A percentile compares a stretch with the other conserved stretches of the same genome.
Conservation (phyloP, 1,140 invertebrate species). For the Arctopsyche grandis region DNA sequence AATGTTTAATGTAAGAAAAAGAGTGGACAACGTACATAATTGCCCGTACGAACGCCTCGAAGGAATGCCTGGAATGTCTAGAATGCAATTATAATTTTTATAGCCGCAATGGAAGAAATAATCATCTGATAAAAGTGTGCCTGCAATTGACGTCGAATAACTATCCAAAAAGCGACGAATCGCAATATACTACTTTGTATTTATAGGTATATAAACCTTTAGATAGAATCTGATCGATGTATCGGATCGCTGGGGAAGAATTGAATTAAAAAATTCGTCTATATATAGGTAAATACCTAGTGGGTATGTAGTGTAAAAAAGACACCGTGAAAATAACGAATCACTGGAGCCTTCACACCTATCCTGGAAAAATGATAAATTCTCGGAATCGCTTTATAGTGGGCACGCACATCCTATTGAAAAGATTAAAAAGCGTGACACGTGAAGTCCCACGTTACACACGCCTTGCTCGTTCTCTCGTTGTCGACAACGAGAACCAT, state of each 20-base stretch:
- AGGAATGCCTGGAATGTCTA: conserved; percentile 8
- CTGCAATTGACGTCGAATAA: conserved; percentile 5
- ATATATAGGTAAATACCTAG: too few relatives aligned
- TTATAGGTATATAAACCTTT: too few relatives aligned
- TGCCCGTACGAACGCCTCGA: neutral
- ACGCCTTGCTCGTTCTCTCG: neutral
- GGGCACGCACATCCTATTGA: conserved; percentile 40
- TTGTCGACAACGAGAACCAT: neutral
- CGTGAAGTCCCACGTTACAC: conserved; percentile 32
- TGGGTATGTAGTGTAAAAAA: conserved; percentile 3
- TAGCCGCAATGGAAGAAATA: conserved; percentile 13
- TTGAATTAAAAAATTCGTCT: neutral
- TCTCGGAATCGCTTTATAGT: conserved; percentile 38
- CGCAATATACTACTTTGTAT: too few relatives aligned
- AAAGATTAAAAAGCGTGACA: conserved; percentile 43
- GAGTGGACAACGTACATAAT: conserved; percentile 5
- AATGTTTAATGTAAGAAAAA: neutral
- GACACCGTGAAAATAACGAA: conserved; percentile 30
- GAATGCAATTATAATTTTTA: conserved; percentile 31
- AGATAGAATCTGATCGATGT: neutral
- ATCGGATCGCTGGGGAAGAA: neutral
- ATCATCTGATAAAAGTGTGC: conserved; percentile 22
- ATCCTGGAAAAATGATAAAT: conserved; percentile 44
- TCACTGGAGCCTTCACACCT: conserved; percentile 25
- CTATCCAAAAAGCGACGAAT: neutral